A percentile compares a stretch with the other conserved stretches of the same genome.
These are phyloP conservation scores for Cataglyphis altisquamis DNA, from an alignment of 2,888 invertebrate species.

Conservation along the genomic window DNA sequence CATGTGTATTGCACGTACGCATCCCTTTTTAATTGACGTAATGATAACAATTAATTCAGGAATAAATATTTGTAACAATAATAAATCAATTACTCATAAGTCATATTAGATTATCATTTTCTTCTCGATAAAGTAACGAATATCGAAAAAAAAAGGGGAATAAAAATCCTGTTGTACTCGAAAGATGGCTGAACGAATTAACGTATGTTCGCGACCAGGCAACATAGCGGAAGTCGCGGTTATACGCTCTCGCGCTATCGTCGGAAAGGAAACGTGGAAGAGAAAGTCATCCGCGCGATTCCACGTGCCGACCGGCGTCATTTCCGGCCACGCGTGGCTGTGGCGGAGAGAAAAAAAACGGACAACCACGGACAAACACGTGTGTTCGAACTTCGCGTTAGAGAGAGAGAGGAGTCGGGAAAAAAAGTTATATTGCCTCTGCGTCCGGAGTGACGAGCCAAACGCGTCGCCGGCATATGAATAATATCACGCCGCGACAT, in stretches of 20 bases:
- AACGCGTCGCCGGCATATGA: constrained; percentile 77
- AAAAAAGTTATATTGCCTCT: constrained; percentile 79
- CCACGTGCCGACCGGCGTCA: constrained; percentile 25
- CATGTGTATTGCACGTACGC: constrained; percentile 25
- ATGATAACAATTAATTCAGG: constrained; percentile 32
- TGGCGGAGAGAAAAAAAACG: constrained; percentile 9
- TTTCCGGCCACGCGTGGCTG: constrained; percentile 21
- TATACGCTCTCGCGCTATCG: background rate
- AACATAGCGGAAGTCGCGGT: constrained; percentile 17
- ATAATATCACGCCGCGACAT: constrained; percentile 76
- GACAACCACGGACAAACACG: background rate
- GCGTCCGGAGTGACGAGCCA: constrained; percentile 74
- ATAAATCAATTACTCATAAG: constrained; percentile 18
- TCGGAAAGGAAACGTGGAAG: constrained; percentile 9
- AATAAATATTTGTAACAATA: background rate
- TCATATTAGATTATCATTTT: background rate
- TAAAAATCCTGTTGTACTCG: background rate
- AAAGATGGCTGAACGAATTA: background rate
- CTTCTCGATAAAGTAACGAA: background rate
- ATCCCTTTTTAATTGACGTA: constrained; percentile 29
- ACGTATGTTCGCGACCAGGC: background rate
- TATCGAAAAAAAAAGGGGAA: background rate
- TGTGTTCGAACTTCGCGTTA: background rate
- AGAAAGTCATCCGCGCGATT: constrained; percentile 35
- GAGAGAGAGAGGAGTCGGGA: constrained; percentile 31